Percentiles rank a stretch among this genome's conserved stretches.
Conservation (phyloP, 2,797 vertebrate genomes). For the Xiphophorus birchmanni region DNA sequence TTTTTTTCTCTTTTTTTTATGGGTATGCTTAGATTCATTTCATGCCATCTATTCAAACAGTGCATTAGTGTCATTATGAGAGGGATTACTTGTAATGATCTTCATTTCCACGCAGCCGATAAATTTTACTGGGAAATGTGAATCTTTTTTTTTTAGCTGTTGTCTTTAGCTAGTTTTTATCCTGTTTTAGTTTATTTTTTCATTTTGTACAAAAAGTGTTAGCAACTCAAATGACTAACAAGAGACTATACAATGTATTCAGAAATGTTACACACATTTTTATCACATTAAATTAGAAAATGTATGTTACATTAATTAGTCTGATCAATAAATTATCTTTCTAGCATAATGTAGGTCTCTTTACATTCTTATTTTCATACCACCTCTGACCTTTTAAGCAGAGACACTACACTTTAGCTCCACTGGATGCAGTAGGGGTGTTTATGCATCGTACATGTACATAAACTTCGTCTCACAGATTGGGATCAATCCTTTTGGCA, state of each 20-base stretch:
- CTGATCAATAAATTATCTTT: neutral
- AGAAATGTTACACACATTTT: neutral
- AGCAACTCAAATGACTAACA: neutral
- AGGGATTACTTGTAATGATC: slow-evolving; percentile 8
- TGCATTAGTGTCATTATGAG: neutral
- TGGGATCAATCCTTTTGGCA: slow-evolving; percentile 4
- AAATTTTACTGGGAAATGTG: neutral
- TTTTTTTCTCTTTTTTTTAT: neutral
- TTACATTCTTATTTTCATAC: neutral
- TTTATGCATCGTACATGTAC: neutral
- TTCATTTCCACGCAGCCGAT: neutral
- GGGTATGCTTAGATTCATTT: neutral
- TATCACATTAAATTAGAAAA: neutral
- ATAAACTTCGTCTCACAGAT: neutral
- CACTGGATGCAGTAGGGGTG: neutral
- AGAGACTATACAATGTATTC: neutral
- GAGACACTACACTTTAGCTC: neutral
- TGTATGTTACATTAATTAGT: neutral
- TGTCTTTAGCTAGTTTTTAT: neutral
- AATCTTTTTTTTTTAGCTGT: neutral
- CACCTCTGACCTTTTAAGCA: neutral
- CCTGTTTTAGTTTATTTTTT: neutral
- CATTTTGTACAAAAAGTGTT: neutral
- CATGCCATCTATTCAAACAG: neutral
- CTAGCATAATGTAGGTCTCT: neutral